A percentile compares a stretch with the other conserved stretches of the same genome.
phyloP scores from a whole-genome alignment of 1,140 invertebrate species.

The Teleopsis dalmanni region DNA sequence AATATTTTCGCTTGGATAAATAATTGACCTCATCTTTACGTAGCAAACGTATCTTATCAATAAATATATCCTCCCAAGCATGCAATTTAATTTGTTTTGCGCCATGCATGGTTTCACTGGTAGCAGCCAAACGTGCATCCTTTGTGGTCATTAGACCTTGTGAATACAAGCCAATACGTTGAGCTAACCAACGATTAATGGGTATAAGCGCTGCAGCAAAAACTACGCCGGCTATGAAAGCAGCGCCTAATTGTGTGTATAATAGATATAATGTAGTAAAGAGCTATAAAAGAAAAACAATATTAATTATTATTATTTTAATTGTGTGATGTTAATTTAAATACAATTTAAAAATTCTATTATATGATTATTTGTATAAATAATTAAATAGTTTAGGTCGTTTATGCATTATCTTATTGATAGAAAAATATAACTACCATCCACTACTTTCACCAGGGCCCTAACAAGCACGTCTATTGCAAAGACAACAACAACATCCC shows the following conservation, averaged over 20 bases:
- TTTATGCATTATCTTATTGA: too few relatives aligned
- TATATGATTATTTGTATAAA: too few relatives aligned
- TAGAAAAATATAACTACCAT: too few relatives aligned
- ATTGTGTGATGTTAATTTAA: too few relatives aligned
- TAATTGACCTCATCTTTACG: slow-evolving; percentile 67
- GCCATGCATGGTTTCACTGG: slow-evolving; percentile 80
- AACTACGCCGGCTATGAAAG: slow-evolving; percentile 81
- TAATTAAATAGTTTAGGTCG: too few relatives aligned
- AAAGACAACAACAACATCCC: too few relatives aligned
- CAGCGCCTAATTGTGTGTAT: slow-evolving; percentile 79
- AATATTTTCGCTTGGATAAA: slow-evolving; percentile 81
- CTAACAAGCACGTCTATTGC: too few relatives aligned
- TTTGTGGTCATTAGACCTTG: slow-evolving; percentile 85
- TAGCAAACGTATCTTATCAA: slow-evolving; percentile 55
- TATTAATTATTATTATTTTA: not conserved
- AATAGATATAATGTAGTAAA: slow-evolving; percentile 73
- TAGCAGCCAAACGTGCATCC: slow-evolving; percentile 81
- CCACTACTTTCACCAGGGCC: too few relatives aligned
- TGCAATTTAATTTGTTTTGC: slow-evolving; percentile 87
- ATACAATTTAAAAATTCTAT: too few relatives aligned
- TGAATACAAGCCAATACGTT: slow-evolving; percentile 82
- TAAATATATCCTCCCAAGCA: slow-evolving; percentile 89
- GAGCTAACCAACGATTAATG: slow-evolving; percentile 85
- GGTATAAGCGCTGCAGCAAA: slow-evolving; percentile 88
- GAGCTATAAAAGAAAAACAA: slow-evolving; percentile 53